Evolutionary conservation across 2,797 vertebrate species (phyloP).

Genomic region (Pseudopleuronectes americanus): DNA sequence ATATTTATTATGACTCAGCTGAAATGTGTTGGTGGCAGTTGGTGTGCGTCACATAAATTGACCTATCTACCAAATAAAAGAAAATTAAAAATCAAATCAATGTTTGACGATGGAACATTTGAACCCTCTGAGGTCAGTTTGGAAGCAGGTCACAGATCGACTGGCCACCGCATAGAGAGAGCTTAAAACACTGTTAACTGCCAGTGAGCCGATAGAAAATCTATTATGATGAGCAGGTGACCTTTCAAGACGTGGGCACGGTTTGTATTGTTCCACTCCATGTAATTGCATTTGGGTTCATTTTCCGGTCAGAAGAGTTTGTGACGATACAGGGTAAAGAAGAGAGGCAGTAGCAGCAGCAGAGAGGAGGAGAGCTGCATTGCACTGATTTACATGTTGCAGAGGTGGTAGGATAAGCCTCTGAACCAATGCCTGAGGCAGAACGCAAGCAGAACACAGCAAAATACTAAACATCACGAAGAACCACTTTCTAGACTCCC

Average conservation of each 20-base stretch:
- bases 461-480: constrained; percentile 55
- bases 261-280: constrained; percentile 68
- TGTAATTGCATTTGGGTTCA: constrained; percentile 73
- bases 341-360: constrained; percentile 40
- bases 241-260: constrained; percentile 64
- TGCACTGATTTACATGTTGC: constrained; percentile 67
- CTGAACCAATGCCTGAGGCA: constrained; percentile 53
- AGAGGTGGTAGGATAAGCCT: constrained; percentile 61
- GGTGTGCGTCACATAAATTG: neutral
- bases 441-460: constrained; percentile 45
- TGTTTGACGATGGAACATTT: neutral
- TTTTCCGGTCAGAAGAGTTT: constrained; percentile 68
- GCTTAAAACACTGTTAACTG: constrained; percentile 18
- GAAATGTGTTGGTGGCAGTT: constrained; percentile 4
- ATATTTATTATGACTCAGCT: constrained; percentile 14
- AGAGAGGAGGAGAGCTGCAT: constrained; percentile 38
- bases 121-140: neutral
- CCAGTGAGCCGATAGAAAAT: constrained; percentile 52
- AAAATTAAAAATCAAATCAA: neutral
- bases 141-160: neutral
- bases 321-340: constrained; percentile 49
- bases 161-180: constrained; percentile 5
- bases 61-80: neutral
- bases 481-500: constrained; percentile 18
- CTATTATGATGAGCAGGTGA: constrained; percentile 59